Conservation (phyloP, 2,888 invertebrate species). For the Apomyelois bistriatella region DNA sequence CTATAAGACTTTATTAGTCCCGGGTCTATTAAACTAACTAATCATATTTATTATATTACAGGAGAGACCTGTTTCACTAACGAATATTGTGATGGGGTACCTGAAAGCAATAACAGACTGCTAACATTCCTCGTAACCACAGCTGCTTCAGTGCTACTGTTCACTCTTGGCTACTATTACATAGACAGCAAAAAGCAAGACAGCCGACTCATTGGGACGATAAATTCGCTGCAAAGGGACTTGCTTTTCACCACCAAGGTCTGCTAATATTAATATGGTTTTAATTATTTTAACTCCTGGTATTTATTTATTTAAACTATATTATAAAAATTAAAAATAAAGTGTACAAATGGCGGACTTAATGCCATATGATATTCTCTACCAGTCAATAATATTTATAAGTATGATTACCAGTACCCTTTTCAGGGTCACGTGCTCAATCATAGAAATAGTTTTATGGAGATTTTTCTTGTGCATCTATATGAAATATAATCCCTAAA, state of each 20-base stretch:
- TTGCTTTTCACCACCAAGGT: slow-evolving; percentile 76
- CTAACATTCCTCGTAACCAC: slow-evolving; percentile 82
- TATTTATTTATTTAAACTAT: too few relatives aligned
- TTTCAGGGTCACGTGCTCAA: too few relatives aligned
- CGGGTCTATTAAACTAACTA: too few relatives aligned
- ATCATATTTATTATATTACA: slow-evolving; percentile 25
- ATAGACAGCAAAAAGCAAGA: slow-evolving; percentile 88
- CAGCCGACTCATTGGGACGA: slow-evolving; percentile 83
- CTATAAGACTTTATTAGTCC: too few relatives aligned
- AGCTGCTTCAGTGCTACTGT: slow-evolving; percentile 85
- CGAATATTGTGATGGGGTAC: slow-evolving; percentile 64
- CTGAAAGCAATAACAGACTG: slow-evolving; percentile 60
- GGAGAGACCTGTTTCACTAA: slow-evolving; percentile 62
- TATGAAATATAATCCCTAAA: too few relatives aligned
- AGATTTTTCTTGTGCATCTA: too few relatives aligned
- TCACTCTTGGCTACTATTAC: slow-evolving; percentile 88
- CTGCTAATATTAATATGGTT: slow-evolving; percentile 19
- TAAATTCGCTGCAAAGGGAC: slow-evolving; percentile 74
- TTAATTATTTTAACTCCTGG: neutral
- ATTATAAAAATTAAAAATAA: too few relatives aligned
- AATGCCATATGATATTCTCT: too few relatives aligned
- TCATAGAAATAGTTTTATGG: too few relatives aligned
- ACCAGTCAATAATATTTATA: too few relatives aligned
- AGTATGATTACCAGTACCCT: too few relatives aligned
- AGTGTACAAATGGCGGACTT: too few relatives aligned